Evolutionary conservation across 2,888 invertebrate species (phyloP).

Genomic region (Tachina fera): DNA sequence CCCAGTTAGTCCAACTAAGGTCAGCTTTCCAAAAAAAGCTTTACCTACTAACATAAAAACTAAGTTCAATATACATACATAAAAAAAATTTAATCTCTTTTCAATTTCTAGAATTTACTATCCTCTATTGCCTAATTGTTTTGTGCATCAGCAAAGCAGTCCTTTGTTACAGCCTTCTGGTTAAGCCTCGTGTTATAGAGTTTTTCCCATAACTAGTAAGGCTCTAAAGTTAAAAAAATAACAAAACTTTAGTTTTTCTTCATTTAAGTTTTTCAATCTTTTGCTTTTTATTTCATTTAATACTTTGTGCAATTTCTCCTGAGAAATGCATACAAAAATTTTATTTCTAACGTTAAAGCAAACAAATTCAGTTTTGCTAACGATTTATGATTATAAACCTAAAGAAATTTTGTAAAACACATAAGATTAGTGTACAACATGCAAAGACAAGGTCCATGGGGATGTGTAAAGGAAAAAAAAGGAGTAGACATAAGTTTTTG

Average conservation of each 20-base stretch:
- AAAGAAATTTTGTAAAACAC: constrained; percentile 9
- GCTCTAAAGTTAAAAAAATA: constrained; percentile 40
- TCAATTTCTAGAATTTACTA: not conserved
- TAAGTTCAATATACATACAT: no score
- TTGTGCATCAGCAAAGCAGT: not conserved
- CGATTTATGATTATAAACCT: constrained; percentile 32
- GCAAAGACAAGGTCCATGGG: constrained; percentile 8
- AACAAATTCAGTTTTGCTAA: constrained; percentile 56
- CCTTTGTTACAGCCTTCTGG: not conserved
- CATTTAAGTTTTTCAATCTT: constrained; percentile 32
- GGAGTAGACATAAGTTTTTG: not conserved
- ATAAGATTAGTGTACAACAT: constrained; percentile 38
- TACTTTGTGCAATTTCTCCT: constrained; percentile 18
- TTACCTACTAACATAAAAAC: no score
- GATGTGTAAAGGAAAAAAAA: not conserved
- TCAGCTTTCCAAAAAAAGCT: no score
- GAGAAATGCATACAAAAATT: not conserved
- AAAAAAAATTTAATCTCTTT: not conserved
- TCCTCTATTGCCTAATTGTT: not conserved
- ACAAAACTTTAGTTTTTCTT: constrained; percentile 15
- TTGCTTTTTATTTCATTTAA: constrained; percentile 7
- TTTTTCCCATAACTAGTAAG: not conserved
- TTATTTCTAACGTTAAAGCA: not conserved
- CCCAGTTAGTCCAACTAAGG: no score
- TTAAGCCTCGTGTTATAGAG: not conserved